Evolutionary conservation across 1,140 invertebrate species (phyloP), one percentile per base, ranked within the genome.

Genomic region (Micrasema minimum): DNA sequence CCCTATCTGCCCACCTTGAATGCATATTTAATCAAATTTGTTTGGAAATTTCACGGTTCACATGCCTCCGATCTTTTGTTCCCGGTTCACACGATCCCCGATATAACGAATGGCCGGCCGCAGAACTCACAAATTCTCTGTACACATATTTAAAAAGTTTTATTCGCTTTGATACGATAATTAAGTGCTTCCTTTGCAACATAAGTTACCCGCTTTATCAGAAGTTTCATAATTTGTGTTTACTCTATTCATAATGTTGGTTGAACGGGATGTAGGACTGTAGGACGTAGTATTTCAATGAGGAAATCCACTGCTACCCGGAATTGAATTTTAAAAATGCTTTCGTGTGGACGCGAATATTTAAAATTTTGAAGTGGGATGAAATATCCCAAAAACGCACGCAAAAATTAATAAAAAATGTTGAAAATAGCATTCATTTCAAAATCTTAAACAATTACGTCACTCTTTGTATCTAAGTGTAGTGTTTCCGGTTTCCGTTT

Each of bases 11-110:
- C 35, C n/a, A 41, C 50, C 65, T 59, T 37, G 45, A 50, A 59
- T 50, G 66, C 66, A 69, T 69, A 69, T 69, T 69, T 69, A 50
- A 69, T 69, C 66, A 69, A 61, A 69, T 69, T 69, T 61, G 66
- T 69, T 68, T 61, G 12, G 55, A 69, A 69, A 61, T 50, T 59
- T 69, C 55, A 69, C 55, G 53, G 66, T 48, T 61, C 53, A 48
- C 37, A 18, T 35, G 66, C 18, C 37, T n/a, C 20, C 50, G 48
- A 67, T 41, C 64, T 66, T 64, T 64, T 64, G 45, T 50, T 35
- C 31, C 12, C 20, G 50, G 46, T 67, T 67, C 65, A 35, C 65
- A 67, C 65, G 65, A 55, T 20, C 37, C 16, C 55, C 35, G 55
- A 59, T 59, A 38, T 14, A 41, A 31, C 26, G 26, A 31, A 31